Percentiles rank a stretch among this genome's conserved stretches.
phyloP scores from a whole-genome alignment of 1,140 invertebrate species.

The Diuraphis noxia region DNA sequence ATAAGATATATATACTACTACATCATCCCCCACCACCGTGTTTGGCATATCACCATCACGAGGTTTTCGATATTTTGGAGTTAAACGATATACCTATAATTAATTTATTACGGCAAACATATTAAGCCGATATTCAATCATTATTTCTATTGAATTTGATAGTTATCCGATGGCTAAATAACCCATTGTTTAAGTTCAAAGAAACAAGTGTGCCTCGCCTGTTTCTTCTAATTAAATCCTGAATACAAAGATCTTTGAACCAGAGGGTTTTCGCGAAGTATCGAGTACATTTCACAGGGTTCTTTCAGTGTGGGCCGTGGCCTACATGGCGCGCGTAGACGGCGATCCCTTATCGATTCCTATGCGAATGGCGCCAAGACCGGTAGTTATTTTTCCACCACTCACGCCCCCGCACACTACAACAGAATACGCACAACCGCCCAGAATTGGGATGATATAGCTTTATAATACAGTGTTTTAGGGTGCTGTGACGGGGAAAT shows the following conservation, averaged over 20 bases:
- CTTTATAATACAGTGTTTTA: not conserved
- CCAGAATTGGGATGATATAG: not conserved
- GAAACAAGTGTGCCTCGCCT: not conserved
- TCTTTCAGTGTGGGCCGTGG: conserved; percentile 10
- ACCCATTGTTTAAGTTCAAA: not conserved
- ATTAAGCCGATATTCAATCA: not conserved
- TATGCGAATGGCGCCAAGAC: conserved; percentile 41
- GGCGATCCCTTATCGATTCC: conserved; percentile 44
- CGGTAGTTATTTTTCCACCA: conserved; percentile 16
- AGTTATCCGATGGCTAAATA: not conserved
- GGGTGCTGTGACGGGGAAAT: not conserved
- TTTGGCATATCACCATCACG: not conserved
- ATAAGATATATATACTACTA: not conserved
- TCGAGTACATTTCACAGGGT: not conserved
- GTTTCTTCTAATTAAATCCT: not conserved
- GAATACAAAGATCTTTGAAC: not conserved
- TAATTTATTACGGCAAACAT: not conserved
- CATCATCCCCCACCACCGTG: not conserved
- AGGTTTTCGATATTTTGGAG: not conserved
- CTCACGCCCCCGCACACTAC: not conserved
- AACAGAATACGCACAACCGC: not conserved
- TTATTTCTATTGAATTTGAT: not conserved
- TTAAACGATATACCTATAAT: not conserved
- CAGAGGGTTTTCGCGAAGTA: not conserved
- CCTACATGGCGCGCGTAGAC: conserved; percentile 28